Percentiles rank a stretch among this genome's conserved stretches.
These are phyloP conservation scores for Pomatorhinus ruficollis DNA, from an alignment of 2,113 vertebrate genomes.

Conservation along the genomic window DNA sequence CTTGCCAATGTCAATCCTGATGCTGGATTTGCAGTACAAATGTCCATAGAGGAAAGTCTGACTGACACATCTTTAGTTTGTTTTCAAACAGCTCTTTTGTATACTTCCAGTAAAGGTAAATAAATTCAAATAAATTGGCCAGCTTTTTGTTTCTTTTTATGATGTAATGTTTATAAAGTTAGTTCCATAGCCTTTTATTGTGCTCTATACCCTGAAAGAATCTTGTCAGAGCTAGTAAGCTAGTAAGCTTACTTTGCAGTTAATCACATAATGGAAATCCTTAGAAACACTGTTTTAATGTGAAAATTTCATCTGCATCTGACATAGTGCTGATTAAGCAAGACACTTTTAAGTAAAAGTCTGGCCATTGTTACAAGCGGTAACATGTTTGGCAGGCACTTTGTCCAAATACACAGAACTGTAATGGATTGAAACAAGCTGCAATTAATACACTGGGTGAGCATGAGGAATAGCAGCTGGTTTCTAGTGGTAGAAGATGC, in stretches of 20 bases:
- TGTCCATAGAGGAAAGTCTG: conserved; percentile 94
- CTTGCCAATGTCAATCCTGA: conserved; percentile 97
- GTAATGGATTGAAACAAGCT: neutral
- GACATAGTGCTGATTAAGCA: neutral
- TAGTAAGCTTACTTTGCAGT: neutral
- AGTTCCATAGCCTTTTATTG: neutral
- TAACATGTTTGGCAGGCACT: neutral
- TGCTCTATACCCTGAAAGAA: neutral
- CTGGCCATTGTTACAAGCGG: neutral
- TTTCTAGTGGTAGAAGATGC: neutral
- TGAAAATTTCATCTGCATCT: neutral
- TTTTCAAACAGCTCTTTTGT: conserved; percentile 95
- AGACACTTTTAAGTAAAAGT: neutral
- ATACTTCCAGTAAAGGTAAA: conserved; percentile 97
- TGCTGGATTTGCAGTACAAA: conserved; percentile 96
- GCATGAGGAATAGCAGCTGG: neutral
- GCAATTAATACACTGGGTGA: neutral
- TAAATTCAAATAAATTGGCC: neutral
- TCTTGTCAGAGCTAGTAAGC: neutral
- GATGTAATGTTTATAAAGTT: neutral
- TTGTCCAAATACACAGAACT: neutral
- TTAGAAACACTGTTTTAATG: neutral
- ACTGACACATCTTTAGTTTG: conserved; percentile 92
- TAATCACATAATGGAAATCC: neutral
- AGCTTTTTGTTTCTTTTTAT: neutral